phyloP scores from a whole-genome alignment of 1,140 invertebrate genomes.

The Tetramorium parvispinum region DNA sequence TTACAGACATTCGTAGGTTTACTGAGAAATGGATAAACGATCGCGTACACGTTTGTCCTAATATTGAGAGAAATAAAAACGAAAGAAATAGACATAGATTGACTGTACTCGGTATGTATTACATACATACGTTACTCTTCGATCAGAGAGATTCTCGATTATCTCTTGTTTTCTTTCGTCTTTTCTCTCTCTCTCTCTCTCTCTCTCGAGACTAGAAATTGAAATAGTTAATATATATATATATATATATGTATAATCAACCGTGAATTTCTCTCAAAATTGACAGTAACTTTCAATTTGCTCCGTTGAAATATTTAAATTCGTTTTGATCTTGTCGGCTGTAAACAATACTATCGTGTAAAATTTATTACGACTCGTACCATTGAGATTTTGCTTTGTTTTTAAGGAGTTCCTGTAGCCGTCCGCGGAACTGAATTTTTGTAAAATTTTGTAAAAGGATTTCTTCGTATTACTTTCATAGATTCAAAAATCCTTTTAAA shows the following conservation, averaged over 20 bases:
- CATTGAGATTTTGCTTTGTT: background rate
- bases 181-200: background rate
- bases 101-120: too few relatives aligned
- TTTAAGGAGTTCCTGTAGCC: too few relatives aligned
- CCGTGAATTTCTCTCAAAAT: background rate
- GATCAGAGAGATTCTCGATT: background rate
- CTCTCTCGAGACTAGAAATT: background rate
- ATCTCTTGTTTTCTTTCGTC: background rate
- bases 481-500: too few relatives aligned
- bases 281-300: background rate
- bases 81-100: constrained; percentile 63
- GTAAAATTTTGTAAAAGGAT: too few relatives aligned
- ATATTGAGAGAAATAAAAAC: constrained; percentile 73
- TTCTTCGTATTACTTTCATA: too few relatives aligned
- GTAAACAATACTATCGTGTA: background rate
- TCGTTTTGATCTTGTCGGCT: background rate
- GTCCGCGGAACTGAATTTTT: too few relatives aligned
- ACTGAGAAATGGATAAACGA: constrained; percentile 60
- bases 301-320: background rate
- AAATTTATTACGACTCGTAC: background rate
- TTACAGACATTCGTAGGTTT: constrained; percentile 72
- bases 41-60: constrained; percentile 75
- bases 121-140: background rate
- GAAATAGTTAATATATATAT: background rate
- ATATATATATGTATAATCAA: background rate